Conservation (phyloP, 2,113 vertebrate species). For the Pseudopipra pipra region DNA sequence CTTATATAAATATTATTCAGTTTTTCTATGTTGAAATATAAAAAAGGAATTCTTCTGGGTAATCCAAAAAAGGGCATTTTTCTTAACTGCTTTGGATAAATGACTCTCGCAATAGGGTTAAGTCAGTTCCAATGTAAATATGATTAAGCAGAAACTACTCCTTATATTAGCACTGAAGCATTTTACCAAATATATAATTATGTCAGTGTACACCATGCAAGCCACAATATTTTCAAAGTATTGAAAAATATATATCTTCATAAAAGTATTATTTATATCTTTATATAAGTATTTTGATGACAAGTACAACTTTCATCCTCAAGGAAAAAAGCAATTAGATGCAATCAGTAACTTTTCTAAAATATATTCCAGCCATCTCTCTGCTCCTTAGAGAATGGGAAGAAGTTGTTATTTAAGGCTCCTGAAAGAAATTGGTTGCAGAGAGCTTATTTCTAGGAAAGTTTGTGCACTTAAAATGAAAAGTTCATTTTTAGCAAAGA, state of each 20-base stretch:
- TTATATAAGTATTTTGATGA: background rate
- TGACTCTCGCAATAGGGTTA: background rate
- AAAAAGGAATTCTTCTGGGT: background rate
- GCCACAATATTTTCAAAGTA: background rate
- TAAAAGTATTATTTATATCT: background rate
- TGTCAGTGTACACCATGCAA: background rate
- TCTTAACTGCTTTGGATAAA: background rate
- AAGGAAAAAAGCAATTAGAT: background rate
- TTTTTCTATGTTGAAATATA: background rate
- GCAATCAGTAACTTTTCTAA: background rate
- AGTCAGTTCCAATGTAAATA: background rate
- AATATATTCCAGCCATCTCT: background rate
- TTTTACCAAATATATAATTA: background rate
- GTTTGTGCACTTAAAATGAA: background rate
- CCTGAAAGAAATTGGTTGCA: background rate
- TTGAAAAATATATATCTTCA: background rate
- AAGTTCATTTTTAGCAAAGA: background rate
- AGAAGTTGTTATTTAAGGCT: background rate
- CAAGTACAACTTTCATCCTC: background rate
- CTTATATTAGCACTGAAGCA: background rate
- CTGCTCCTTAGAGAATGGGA: background rate
- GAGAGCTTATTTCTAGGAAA: background rate
- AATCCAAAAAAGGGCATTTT: background rate
- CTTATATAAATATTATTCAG: background rate
- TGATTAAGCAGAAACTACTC: background rate